Evolutionary conservation across 2,113 vertebrate genomes (phyloP), one percentile per base, ranked within the genome.

Genomic region (Leucosticte australis): DNA sequence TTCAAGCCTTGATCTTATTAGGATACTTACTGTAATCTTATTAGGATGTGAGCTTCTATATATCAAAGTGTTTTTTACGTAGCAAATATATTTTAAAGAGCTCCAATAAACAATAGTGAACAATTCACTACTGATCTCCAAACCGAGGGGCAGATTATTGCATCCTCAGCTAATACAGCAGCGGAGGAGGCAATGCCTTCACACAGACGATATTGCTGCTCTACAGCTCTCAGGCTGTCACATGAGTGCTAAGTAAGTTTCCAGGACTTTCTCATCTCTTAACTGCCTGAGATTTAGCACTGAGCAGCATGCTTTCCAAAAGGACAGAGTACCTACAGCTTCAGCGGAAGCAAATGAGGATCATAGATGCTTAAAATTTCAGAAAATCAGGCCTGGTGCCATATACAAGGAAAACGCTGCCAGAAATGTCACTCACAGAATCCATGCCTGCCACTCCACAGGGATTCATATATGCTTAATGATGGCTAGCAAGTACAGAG

Each of bases 1-100:
- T 96, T 97, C 94, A 97, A 96, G 95, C 90, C 91, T 95, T 96
- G 94, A 96, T 95, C 94, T 92, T 96, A 97, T 97, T 95, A 96
- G 90, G 88, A 95, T 96, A 95, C 94, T 96, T 97, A 96, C 93
- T 90, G 95, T 95, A 97, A 96, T 96, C 96, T 92, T 94, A 97
- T 97, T 96, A 97, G 91, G 83, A 91, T 95, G 92, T 73, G 93
- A 89, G 91, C 82, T 85, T 91, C 95, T 91, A 95, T 96, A 94
- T 97, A 96, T 95, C 95, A 95, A 92, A 96, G 94, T 94, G 93
- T 79, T 95, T 95, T 94, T 96, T 94, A 97, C 75, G 91, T 91
- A 87, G 89, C 63, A 92, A 96, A 92, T 95, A 94, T 90, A 95
- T 94, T 95, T 95, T 94, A 95, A 96, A 96, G 95, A 87, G 78